These are phyloP conservation scores for Theretra japonica DNA, from an alignment of 2,888 invertebrate species.

Conservation along the genomic window DNA sequence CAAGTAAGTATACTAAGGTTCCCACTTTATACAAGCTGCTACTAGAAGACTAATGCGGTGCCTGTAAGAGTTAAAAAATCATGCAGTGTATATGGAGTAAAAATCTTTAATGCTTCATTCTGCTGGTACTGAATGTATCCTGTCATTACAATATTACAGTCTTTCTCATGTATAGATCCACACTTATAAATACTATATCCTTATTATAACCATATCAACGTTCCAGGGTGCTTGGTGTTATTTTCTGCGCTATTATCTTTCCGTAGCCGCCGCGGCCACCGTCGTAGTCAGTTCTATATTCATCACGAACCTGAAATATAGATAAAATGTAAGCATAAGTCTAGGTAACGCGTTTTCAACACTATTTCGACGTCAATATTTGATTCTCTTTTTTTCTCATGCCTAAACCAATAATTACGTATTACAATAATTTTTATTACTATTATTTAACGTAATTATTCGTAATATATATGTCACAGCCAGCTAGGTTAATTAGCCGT, in stretches of 20 bases:
- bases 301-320: conserved; percentile 93
- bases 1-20: too few relatives aligned
- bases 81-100: conserved; percentile 2
- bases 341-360: too few relatives aligned
- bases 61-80: neutral
- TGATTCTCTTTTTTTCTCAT: too few relatives aligned
- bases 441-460: too few relatives aligned
- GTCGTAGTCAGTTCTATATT: conserved; percentile 98
- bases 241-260: conserved; percentile 95
- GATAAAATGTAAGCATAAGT: too few relatives aligned
- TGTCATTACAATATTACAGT: conserved; percentile 38
- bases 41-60: too few relatives aligned
- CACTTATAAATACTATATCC: conserved; percentile 34
- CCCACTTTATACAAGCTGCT: too few relatives aligned
- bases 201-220: conserved; percentile 60
- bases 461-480: too few relatives aligned
- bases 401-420: too few relatives aligned
- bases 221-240: conserved; percentile 85
- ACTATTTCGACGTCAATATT: too few relatives aligned
- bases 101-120: conserved; percentile 42
- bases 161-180: conserved; percentile 44
- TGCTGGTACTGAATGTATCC: conserved; percentile 50
- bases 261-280: conserved; percentile 98
- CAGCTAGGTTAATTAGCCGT: too few relatives aligned
- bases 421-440: too few relatives aligned